Evolutionary conservation across 2,797 vertebrate genomes (phyloP).

Genomic region (Periparus ater): DNA sequence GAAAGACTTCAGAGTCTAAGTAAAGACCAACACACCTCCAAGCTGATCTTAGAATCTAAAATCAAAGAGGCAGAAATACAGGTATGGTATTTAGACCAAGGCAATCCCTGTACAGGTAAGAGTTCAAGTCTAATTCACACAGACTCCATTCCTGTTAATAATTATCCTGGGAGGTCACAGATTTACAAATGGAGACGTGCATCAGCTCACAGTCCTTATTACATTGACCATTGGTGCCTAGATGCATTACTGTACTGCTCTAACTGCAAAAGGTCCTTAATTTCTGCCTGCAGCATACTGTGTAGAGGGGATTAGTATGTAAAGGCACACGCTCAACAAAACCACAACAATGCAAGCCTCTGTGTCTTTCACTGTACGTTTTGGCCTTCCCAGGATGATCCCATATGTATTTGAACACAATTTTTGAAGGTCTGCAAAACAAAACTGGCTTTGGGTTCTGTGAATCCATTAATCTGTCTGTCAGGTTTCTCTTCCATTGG

Average conservation of each 20-base stretch:
- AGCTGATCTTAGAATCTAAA: constrained; percentile 79
- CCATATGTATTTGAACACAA: background rate
- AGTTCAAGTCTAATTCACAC: background rate
- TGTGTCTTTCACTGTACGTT: background rate
- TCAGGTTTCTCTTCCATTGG: background rate
- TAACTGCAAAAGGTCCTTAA: background rate
- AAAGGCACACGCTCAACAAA: background rate
- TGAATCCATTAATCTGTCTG: background rate
- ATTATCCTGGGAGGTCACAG: background rate
- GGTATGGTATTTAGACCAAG: constrained; percentile 56
- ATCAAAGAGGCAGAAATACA: constrained; percentile 81
- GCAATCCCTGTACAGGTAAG: background rate
- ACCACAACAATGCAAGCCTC: background rate
- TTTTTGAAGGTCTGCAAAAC: background rate
- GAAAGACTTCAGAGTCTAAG: constrained; percentile 78
- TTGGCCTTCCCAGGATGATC: background rate
- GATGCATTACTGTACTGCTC: background rate
- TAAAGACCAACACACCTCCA: constrained; percentile 79
- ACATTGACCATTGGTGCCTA: background rate
- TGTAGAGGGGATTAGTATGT: background rate
- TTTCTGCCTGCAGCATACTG: background rate
- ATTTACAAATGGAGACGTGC: background rate
- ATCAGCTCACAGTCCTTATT: background rate
- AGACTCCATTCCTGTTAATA: background rate
- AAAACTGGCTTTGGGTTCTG: background rate